Evolutionary conservation across 2,113 vertebrate genomes (phyloP).

Genomic region (Nothoprocta perdicaria): DNA sequence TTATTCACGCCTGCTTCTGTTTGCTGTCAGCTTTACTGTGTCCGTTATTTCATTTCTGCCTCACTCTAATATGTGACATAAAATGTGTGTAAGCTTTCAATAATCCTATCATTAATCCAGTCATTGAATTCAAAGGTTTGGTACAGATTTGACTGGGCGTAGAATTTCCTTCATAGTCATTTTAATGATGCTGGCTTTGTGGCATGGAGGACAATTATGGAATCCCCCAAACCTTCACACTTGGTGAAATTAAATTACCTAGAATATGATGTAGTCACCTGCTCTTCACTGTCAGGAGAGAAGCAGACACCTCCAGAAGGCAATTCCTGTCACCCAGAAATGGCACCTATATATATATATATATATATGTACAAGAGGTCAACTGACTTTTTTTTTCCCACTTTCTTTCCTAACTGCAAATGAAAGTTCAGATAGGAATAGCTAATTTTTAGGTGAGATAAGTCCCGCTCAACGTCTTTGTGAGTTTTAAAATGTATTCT

Average conservation of each 20-base stretch:
- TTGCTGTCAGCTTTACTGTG: neutral
- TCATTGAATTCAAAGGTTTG: neutral
- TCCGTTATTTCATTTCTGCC: neutral
- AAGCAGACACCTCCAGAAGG: neutral
- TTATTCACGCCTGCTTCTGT: neutral
- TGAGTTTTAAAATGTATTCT: neutral
- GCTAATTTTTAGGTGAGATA: neutral
- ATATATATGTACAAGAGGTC: neutral
- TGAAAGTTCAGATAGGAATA: neutral
- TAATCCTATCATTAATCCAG: neutral
- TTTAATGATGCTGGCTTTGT: neutral
- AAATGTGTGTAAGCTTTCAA: neutral
- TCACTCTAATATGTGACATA: neutral
- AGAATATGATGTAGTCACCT: neutral
- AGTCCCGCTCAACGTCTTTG: neutral
- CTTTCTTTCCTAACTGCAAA: neutral
- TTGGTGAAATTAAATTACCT: neutral
- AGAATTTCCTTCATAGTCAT: neutral
- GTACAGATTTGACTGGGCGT: neutral
- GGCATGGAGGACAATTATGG: neutral
- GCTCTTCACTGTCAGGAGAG: neutral
- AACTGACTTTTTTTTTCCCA: neutral
- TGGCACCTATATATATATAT: too few relatives aligned
- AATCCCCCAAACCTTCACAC: neutral
- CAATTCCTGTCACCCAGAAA: neutral